Evolutionary conservation across 2,888 invertebrate species (phyloP).

Genomic region (Sipha maydis): DNA sequence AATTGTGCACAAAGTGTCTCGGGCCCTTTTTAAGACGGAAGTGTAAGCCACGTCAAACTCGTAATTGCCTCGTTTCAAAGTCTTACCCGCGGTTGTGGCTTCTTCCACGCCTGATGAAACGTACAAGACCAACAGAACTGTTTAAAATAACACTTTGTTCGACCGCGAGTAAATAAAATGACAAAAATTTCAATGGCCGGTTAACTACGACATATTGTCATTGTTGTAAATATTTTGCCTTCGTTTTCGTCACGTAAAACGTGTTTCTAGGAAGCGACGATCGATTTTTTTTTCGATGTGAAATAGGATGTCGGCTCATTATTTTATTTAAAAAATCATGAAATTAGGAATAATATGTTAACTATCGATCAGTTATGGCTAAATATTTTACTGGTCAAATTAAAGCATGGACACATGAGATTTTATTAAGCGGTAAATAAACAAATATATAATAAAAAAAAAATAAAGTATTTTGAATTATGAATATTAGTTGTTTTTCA

Average conservation of each 20-base stretch:
- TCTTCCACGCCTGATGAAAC: slow-evolving; percentile 74
- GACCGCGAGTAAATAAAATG: neutral
- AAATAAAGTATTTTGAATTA: no score
- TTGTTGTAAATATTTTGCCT: neutral
- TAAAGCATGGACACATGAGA: no score
- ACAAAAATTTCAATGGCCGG: neutral
- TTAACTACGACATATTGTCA: neutral
- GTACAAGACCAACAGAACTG: neutral
- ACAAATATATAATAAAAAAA: no score
- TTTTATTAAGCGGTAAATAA: no score
- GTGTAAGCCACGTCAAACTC: slow-evolving; percentile 84
- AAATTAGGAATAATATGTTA: no score
- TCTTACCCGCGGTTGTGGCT: slow-evolving; percentile 78
- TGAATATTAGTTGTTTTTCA: no score
- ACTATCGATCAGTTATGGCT: no score
- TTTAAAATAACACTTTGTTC: neutral
- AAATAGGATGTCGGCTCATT: no score
- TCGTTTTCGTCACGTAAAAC: neutral
- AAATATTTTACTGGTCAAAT: no score
- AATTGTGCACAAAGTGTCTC: slow-evolving; percentile 77
- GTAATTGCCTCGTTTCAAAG: slow-evolving; percentile 76
- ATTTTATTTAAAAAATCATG: no score
- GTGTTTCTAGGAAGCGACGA: neutral
- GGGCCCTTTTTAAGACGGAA: slow-evolving; percentile 81
- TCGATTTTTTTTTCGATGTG: neutral